Evolutionary conservation across 2,113 vertebrate species (phyloP), one percentile per base, ranked within the genome.

Genomic region (Abramis brama): DNA sequence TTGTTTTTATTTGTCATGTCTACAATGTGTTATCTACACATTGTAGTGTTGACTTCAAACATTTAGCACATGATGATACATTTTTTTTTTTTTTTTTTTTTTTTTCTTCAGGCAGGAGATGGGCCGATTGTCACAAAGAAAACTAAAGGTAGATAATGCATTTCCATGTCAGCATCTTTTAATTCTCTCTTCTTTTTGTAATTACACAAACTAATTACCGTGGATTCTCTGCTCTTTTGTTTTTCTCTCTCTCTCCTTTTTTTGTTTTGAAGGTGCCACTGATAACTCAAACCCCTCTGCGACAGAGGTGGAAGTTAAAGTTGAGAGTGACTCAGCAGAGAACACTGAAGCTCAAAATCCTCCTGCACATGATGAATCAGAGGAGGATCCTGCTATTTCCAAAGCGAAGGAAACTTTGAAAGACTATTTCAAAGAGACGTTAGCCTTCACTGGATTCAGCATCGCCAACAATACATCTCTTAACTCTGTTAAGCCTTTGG

Each of bases 121-220:
- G 97, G 97, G 90, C 95, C 96, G 89, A 93, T 95, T 80, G 95
- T 93, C 83, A 91, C 97, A 87, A 99, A 99, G 92, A 97, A 98
- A 91, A 93, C 95, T 90, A 99, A 97, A 96, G 95, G 98, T 99
- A 7, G 30, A 71, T 59, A n/a, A 13, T 64, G 17, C 25, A 52
- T 52, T 45, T 33, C 23, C 33, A 39, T 57, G 2, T 59, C 21
- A 12, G 27, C 74, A 55, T 30, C 50, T 52, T 55, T n/a, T 2
- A 19, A 19, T 77, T 77, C 7, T 21, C 4, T 39, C 57, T 9
- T 23, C 9, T 25, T n/a, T 83, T 43, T 39, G 4, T 36, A 55
- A 55, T 47, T 52, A 81, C 13, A 66, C 8, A 68, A 52, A 39
- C 21, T 60, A 59, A 12, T 10, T 33, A 23, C 36, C 30, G 1